Percentiles rank a stretch among this genome's conserved stretches.
These are phyloP conservation scores for Xanthia icteritia DNA, from an alignment of 2,888 invertebrate genomes.

Conservation along the genomic window DNA sequence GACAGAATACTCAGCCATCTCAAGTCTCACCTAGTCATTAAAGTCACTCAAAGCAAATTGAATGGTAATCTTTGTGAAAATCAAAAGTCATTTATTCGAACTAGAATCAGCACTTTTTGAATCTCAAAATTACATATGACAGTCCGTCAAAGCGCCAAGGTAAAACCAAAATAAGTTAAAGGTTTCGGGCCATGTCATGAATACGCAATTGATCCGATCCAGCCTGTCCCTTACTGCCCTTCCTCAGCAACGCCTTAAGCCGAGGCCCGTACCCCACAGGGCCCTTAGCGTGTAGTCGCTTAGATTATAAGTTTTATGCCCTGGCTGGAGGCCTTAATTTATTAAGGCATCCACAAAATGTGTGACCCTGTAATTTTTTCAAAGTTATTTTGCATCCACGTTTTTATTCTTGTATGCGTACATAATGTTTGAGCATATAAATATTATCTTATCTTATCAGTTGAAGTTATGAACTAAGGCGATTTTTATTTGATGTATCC, in stretches of 20 bases:
- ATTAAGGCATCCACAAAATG: too few relatives aligned
- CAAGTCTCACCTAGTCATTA: not conserved
- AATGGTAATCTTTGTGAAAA: not conserved
- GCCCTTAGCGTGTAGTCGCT: too few relatives aligned
- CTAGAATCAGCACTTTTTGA: not conserved
- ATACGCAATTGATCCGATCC: not conserved
- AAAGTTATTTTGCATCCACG: too few relatives aligned
- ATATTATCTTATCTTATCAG: too few relatives aligned
- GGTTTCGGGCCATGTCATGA: not conserved
- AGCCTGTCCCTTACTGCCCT: not conserved
- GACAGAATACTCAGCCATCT: constrained; percentile 5
- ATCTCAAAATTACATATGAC: not conserved
- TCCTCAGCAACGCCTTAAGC: not conserved
- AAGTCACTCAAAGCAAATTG: constrained; percentile 1
- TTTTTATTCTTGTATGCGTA: too few relatives aligned
- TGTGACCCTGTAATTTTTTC: too few relatives aligned
- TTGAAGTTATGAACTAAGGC: not conserved
- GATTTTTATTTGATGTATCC: not conserved
- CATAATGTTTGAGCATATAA: too few relatives aligned
- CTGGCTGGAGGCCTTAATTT: too few relatives aligned
- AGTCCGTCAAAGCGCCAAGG: not conserved
- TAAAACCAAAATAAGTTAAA: not conserved
- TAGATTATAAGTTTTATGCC: too few relatives aligned
- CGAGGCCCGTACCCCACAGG: too few relatives aligned
- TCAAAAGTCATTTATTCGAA: not conserved